Evolutionary conservation across 2,888 invertebrate species (phyloP).

Genomic region (Lithophane socia): DNA sequence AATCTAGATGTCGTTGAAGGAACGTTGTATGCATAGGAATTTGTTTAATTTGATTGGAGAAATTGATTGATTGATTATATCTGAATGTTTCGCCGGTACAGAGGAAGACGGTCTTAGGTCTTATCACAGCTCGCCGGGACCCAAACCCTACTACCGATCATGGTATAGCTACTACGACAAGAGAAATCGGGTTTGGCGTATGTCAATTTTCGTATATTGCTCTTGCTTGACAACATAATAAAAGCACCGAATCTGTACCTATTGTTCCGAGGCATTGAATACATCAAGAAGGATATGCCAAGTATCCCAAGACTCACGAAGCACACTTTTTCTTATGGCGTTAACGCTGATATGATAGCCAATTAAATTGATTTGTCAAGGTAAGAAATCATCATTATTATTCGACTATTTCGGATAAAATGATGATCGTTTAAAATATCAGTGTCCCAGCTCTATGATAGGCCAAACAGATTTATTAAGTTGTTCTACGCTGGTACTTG

Average conservation of each 20-base stretch:
- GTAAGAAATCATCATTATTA: background rate
- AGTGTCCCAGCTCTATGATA: constrained; percentile 52
- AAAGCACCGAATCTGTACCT: too few relatives aligned
- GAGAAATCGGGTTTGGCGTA: background rate
- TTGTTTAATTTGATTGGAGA: background rate
- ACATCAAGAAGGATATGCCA: background rate
- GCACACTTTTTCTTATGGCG: background rate
- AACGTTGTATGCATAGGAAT: background rate
- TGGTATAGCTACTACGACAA: background rate
- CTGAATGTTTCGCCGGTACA: background rate
- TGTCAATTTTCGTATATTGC: background rate
- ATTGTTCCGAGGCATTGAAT: background rate
- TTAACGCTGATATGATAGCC: background rate
- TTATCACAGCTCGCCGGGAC: background rate
- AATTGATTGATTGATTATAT: background rate
- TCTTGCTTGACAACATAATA: background rate
- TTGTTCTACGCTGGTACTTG: constrained; percentile 64
- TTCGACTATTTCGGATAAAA: constrained; percentile 1
- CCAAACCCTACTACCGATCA: background rate
- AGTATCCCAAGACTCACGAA: background rate
- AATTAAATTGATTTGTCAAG: background rate
- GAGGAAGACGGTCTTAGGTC: background rate
- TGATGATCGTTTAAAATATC: background rate
- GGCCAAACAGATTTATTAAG: constrained; percentile 69
- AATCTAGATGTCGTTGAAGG: background rate